Conservation (phyloP, 2,888 invertebrate genomes). For the Drosophila borealis region DNA sequence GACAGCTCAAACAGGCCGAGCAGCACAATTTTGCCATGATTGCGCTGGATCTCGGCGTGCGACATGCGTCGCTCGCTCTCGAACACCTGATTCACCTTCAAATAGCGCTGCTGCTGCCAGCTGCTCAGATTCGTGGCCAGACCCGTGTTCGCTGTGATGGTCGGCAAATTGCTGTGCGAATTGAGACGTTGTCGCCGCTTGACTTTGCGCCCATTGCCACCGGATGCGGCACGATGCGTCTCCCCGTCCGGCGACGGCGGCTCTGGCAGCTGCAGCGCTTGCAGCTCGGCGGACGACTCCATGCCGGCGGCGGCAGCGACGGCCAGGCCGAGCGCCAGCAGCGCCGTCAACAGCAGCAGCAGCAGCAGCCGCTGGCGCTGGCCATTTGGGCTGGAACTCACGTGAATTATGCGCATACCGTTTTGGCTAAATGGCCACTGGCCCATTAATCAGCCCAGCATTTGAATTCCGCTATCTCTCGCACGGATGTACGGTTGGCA, state of each 20-base stretch:
- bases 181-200: constrained; percentile 71
- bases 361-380: constrained; percentile 39
- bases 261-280: constrained; percentile 11
- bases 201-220: constrained; percentile 67
- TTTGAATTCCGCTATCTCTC: constrained; percentile 65
- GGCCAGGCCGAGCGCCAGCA: constrained; percentile 48
- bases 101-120: constrained; percentile 76
- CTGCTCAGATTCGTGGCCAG: constrained; percentile 50
- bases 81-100: constrained; percentile 85
- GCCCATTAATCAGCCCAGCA: constrained; percentile 79
- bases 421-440: constrained; percentile 66
- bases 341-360: constrained; percentile 32
- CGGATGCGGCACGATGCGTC: no score
- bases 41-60: constrained; percentile 72
- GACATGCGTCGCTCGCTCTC: constrained; percentile 83
- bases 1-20: constrained; percentile 93
- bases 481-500: constrained; percentile 51
- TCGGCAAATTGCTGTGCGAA: constrained; percentile 69
- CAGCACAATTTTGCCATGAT: constrained; percentile 87
- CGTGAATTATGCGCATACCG: constrained; percentile 80
- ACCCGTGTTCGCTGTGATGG: constrained; percentile 24
- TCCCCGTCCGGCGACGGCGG: background rate
- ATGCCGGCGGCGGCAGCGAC: constrained; percentile 48
- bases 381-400: constrained; percentile 45
- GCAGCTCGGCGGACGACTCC: constrained; percentile 69